phyloP scores from a whole-genome alignment of 2,797 vertebrate genomes.

The Karalla daura region DNA sequence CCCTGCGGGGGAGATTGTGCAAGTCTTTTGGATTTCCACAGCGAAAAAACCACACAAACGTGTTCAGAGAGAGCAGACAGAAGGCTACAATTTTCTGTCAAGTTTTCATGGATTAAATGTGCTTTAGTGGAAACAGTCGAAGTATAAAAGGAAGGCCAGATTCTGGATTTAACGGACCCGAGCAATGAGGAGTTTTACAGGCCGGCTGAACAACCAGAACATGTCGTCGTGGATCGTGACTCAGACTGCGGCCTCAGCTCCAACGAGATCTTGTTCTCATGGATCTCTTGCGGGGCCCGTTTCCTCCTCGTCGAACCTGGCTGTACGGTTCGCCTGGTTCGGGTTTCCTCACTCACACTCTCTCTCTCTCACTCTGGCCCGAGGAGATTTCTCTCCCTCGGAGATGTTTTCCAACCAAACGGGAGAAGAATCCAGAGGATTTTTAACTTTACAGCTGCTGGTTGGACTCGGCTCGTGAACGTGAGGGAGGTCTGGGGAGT shows the following conservation, averaged over 20 bases:
- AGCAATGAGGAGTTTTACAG: slow-evolving; percentile 1
- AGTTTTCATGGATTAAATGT: too few species aligned
- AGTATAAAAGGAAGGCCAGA: not conserved
- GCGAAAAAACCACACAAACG: too few species aligned
- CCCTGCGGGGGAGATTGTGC: too few species aligned
- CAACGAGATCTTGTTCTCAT: not conserved
- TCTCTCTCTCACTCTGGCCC: slow-evolving; percentile 26
- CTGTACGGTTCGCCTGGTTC: slow-evolving; percentile 11
- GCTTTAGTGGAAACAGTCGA: not conserved
- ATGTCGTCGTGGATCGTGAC: not conserved
- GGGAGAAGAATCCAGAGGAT: too few species aligned
- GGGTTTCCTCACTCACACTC: slow-evolving; percentile 3
- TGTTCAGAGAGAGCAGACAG: too few species aligned
- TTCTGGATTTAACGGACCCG: not conserved
- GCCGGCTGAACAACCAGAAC: not conserved
- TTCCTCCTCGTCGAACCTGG: slow-evolving; percentile 42
- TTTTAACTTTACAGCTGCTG: too few species aligned
- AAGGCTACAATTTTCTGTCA: too few species aligned
- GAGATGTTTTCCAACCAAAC: too few species aligned
- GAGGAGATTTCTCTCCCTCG: not conserved
- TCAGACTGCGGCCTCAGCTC: slow-evolving; percentile 19
- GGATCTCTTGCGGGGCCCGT: slow-evolving; percentile 15
- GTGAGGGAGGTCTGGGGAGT: slow-evolving; percentile 12
- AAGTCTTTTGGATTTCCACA: too few species aligned
- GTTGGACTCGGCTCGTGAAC: not conserved